Evolutionary conservation across 2,797 vertebrate species (phyloP).

Genomic region (Merluccius polli): DNA sequence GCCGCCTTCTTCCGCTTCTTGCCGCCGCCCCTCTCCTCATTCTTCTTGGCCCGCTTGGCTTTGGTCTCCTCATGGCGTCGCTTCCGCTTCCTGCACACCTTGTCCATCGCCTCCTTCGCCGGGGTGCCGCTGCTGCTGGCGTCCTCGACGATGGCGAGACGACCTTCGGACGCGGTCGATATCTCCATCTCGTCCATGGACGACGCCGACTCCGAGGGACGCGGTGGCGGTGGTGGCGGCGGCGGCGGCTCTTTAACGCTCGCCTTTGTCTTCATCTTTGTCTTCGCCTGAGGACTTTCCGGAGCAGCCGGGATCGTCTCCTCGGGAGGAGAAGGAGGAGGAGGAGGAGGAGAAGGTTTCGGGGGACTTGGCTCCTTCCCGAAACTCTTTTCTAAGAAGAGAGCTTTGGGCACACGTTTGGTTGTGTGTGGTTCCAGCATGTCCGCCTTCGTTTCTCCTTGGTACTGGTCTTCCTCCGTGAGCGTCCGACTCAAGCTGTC

Average conservation of each 20-base stretch:
- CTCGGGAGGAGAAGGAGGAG: not conserved
- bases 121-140: slow-evolving; percentile 9
- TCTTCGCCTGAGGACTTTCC: not conserved
- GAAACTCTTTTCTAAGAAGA: not conserved
- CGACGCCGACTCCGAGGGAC: not conserved
- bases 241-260: not conserved
- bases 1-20: slow-evolving; percentile 33
- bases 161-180: slow-evolving; percentile 17
- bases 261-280: not conserved
- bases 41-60: slow-evolving; percentile 52
- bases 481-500: slow-evolving; percentile 38
- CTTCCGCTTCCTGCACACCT: slow-evolving; percentile 76
- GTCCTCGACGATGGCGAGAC: slow-evolving; percentile 19
- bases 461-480: slow-evolving; percentile 23
- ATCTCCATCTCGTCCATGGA: not conserved
- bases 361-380: not conserved
- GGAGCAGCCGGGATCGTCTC: not conserved
- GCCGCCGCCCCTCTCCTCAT: slow-evolving; percentile 27
- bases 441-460: not conserved
- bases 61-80: slow-evolving; percentile 56
- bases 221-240: no score
- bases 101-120: slow-evolving; percentile 37
- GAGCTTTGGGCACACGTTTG: not conserved
- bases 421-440: slow-evolving; percentile 3
- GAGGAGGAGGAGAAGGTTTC: not conserved